Conservation (phyloP, 2,797 vertebrate species). For the Botia kubotai region DNA sequence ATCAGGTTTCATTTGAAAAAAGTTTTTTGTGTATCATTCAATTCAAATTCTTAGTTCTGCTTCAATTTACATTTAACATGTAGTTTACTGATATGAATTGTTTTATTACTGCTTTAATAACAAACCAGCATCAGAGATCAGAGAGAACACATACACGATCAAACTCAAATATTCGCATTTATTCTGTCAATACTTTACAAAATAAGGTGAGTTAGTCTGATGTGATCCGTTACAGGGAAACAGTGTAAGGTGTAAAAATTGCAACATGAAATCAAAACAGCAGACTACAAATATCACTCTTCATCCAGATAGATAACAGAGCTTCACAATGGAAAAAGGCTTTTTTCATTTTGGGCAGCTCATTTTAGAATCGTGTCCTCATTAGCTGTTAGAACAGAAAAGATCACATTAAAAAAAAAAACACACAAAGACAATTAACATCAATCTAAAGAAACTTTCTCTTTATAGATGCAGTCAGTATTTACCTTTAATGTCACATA, state of each 20-base stretch:
- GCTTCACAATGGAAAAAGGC: constrained; percentile 24
- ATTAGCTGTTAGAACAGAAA: constrained; percentile 68
- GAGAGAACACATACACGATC: background rate
- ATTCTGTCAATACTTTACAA: background rate
- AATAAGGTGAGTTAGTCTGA: background rate
- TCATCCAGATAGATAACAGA: background rate
- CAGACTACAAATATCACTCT: background rate
- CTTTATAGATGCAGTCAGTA: background rate
- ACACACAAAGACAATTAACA: background rate
- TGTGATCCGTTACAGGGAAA: background rate
- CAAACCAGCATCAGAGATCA: background rate
- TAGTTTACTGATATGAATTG: background rate
- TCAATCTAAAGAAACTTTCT: background rate
- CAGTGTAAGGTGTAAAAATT: background rate
- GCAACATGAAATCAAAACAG: constrained; percentile 7
- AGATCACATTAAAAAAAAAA: background rate
- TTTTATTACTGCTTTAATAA: background rate
- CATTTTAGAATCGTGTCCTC: constrained; percentile 82
- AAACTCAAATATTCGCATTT: constrained; percentile 12
- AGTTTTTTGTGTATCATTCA: constrained; percentile 6
- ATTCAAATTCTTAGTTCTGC: background rate
- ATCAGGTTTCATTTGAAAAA: constrained; percentile 2
- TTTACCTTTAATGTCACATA: background rate
- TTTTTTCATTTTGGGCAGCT: constrained; percentile 6
- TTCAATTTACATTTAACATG: background rate